Conservation (phyloP, 1,140 invertebrate species). For the Acromyrmex heyeri region DNA sequence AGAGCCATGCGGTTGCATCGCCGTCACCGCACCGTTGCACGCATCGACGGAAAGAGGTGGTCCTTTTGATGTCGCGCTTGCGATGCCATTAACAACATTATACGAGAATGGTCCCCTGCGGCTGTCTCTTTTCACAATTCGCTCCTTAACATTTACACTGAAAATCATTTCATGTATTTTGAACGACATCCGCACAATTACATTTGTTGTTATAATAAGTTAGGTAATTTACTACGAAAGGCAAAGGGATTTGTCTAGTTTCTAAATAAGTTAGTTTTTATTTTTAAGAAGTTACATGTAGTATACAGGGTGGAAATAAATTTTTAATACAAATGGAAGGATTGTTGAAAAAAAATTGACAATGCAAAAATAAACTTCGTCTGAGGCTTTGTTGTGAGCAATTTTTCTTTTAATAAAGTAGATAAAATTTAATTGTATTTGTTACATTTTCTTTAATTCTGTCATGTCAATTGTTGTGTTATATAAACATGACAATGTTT, state of each 20-base stretch:
- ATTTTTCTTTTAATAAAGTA: too few species aligned
- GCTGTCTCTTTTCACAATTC: background rate
- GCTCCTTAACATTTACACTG: conserved; percentile 8
- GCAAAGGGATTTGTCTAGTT: background rate
- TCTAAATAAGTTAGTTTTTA: background rate
- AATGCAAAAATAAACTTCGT: too few species aligned
- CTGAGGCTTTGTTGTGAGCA: too few species aligned
- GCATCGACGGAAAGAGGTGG: conserved; percentile 73
- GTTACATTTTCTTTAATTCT: too few species aligned
- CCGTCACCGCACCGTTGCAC: conserved; percentile 74
- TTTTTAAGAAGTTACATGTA: background rate
- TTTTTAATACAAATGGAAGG: too few species aligned
- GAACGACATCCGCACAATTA: background rate
- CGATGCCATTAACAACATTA: conserved; percentile 77
- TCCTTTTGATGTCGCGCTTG: conserved; percentile 77
- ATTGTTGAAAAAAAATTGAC: too few species aligned
- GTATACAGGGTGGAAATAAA: too few species aligned
- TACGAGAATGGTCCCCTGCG: conserved; percentile 4
- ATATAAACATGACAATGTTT: too few species aligned
- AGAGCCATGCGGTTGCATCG: conserved; percentile 73
- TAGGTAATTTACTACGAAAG: background rate
- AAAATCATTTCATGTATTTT: conserved; percentile 22
- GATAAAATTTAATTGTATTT: too few species aligned
- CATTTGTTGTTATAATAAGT: background rate
- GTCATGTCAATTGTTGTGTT: too few species aligned